Evolutionary conservation across 1,140 invertebrate genomes (phyloP).

Genomic region (Scaptomyza graminum): DNA sequence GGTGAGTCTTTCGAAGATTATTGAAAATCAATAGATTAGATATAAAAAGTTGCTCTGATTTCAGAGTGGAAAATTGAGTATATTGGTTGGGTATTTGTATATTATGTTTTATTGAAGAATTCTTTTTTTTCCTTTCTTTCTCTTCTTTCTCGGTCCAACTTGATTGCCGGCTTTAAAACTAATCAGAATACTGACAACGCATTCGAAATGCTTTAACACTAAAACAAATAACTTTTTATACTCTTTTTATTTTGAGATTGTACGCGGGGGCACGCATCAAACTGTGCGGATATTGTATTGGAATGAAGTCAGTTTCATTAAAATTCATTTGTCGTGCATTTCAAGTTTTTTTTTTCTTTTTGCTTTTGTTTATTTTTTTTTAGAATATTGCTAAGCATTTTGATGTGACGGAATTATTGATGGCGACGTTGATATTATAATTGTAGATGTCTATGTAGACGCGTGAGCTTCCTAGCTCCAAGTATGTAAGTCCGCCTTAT

Average conservation of each 20-base stretch:
- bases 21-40: too few species aligned
- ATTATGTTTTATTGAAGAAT: too few species aligned
- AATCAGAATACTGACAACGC: not conserved
- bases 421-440: slow-evolving; percentile 28
- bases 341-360: slow-evolving; percentile 51
- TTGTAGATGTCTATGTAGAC: slow-evolving; percentile 23
- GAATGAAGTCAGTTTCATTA: slow-evolving; percentile 47
- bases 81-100: too few species aligned
- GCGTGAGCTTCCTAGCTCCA: slow-evolving; percentile 71
- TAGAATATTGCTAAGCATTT: slow-evolving; percentile 37
- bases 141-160: slow-evolving; percentile 42
- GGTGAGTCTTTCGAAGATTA: slow-evolving; percentile 13
- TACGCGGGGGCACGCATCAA: slow-evolving; percentile 9
- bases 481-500: slow-evolving; percentile 43
- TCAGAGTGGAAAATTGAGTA: too few species aligned
- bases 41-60: too few species aligned
- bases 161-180: slow-evolving; percentile 44
- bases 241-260: slow-evolving; percentile 26
- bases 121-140: not conserved
- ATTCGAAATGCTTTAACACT: not conserved
- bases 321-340: slow-evolving; percentile 69
- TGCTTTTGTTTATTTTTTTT: slow-evolving; percentile 34
- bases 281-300: slow-evolving; percentile 36
- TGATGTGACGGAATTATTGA: slow-evolving; percentile 50
- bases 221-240: slow-evolving; percentile 30